Percentiles rank a stretch among this genome's conserved stretches.
These are phyloP conservation scores for Pampus argenteus DNA, from an alignment of 2,797 vertebrate species.

Conservation along the genomic window DNA sequence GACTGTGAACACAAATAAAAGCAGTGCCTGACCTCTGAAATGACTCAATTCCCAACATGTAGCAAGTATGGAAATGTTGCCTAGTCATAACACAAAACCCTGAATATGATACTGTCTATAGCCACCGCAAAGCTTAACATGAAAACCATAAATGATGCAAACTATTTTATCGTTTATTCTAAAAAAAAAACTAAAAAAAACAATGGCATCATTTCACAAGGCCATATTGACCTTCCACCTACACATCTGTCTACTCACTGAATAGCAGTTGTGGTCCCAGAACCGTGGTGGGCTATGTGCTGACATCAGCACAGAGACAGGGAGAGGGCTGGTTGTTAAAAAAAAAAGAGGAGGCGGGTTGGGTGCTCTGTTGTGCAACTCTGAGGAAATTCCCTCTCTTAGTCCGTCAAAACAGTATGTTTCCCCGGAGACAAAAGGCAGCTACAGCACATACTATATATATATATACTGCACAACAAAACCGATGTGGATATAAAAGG, in stretches of 20 bases:
- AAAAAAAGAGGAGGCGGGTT: constrained; percentile 42
- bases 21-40: constrained; percentile 28
- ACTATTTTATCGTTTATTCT: constrained; percentile 12
- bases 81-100: constrained; percentile 25
- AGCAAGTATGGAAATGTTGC: constrained; percentile 12
- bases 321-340: constrained; percentile 38
- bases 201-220: constrained; percentile 39
- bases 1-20: constrained; percentile 1
- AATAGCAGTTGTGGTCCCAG: constrained; percentile 64
- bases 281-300: constrained; percentile 65
- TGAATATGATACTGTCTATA: constrained; percentile 10
- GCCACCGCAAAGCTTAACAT: constrained; percentile 9
- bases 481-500: constrained; percentile 53
- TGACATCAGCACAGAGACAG: constrained; percentile 74
- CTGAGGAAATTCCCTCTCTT: constrained; percentile 73
- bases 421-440: constrained; percentile 62
- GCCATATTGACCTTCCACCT: constrained; percentile 55
- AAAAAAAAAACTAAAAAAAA: constrained; percentile 20
- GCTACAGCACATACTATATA: constrained; percentile 22
- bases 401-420: constrained; percentile 73
- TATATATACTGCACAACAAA: constrained; percentile 37
- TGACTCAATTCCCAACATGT: constrained; percentile 4
- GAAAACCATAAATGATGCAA: constrained; percentile 32
- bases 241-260: constrained; percentile 63
- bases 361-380: constrained; percentile 68